phyloP scores from a whole-genome alignment of 2,113 vertebrate species.

The Zeus faber region DNA sequence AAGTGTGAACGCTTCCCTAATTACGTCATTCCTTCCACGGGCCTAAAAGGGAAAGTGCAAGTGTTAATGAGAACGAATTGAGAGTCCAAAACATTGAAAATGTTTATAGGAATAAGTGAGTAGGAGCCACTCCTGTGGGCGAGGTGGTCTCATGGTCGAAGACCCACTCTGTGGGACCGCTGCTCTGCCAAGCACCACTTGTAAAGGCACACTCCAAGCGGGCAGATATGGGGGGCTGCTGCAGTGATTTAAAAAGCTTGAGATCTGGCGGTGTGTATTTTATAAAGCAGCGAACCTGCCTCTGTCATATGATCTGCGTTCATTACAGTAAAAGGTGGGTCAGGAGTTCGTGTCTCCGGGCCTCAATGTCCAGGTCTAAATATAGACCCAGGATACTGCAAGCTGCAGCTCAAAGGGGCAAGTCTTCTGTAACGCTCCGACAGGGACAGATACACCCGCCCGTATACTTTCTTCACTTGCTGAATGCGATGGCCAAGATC shows the following conservation, averaged over 20 bases:
- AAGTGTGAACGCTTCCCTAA: slow-evolving; percentile 57
- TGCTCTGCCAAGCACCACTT: no score
- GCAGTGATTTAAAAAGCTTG: background rate
- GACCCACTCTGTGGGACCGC: no score
- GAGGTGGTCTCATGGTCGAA: no score
- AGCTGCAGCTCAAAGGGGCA: slow-evolving; percentile 26
- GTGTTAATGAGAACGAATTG: slow-evolving; percentile 48
- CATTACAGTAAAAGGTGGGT: slow-evolving; percentile 69
- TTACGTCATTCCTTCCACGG: slow-evolving; percentile 70
- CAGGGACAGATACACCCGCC: background rate
- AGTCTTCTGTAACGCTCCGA: slow-evolving; percentile 19
- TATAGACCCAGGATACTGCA: slow-evolving; percentile 59
- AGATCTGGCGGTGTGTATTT: slow-evolving; percentile 1
- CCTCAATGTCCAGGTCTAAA: slow-evolving; percentile 66
- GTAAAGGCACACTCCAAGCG: no score
- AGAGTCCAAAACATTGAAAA: slow-evolving; percentile 21
- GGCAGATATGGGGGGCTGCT: no score
- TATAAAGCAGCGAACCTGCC: slow-evolving; percentile 37
- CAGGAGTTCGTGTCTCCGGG: slow-evolving; percentile 63
- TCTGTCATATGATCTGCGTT: slow-evolving; percentile 61
- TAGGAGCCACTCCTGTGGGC: no score
- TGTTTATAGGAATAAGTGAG: background rate
- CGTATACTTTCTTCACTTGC: background rate
- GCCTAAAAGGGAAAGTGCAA: slow-evolving; percentile 63
- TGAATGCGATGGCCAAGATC: background rate